Evolutionary conservation across 2,888 invertebrate species (phyloP), one percentile per base, ranked within the genome.

Genomic region (Cistogaster globosa): DNA sequence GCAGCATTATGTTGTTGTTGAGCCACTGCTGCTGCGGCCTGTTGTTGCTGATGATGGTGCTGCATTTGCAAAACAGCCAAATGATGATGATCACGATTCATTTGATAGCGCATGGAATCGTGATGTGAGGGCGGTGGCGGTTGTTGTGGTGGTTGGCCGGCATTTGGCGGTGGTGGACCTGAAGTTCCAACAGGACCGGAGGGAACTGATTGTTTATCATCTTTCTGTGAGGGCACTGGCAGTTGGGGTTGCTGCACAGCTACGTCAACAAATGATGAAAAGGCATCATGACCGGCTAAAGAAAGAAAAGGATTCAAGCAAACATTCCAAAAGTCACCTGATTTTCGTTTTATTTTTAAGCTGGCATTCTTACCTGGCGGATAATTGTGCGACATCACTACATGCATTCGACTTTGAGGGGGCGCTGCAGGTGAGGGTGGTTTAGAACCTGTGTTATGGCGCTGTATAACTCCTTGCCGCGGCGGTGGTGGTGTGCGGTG

Each of bases 221-320:
- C 93, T 87, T 92, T 93, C 51, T 94, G 93, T 3, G 97, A 97
- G 0, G 97, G 97, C 74, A 97, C 97, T 0, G 97, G 97, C 89
- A 98, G 92, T 90, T 97, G 96, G 0, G 97, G 97, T 89, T 98
- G 98, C 88, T 97, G 96, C 1, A 97, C 97, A n/a, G 98, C 98
- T 16, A 97, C 97, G 91, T 98, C 97, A 11, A 98, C 98, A 74
- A 98, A 93, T 69, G 97, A 97, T 45, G 96, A 96, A 90, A 98
- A 95, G 0, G 97, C 97, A 92, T 98, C 98, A 91, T 97, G 96
- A 20, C 96, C 96, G 91, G 89, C 91, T 92, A 57, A 79, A 84
- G 26, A 63, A 76, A 65, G 22, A 60, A 65, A 83, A 76, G 48
- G 45, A 71, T 82, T 65, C 69, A 82, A 74, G 75, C 81, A 42